Evolutionary conservation across 1,140 invertebrate species (phyloP), one percentile per base, ranked within the genome.

Genomic region (Pinna nobilis): DNA sequence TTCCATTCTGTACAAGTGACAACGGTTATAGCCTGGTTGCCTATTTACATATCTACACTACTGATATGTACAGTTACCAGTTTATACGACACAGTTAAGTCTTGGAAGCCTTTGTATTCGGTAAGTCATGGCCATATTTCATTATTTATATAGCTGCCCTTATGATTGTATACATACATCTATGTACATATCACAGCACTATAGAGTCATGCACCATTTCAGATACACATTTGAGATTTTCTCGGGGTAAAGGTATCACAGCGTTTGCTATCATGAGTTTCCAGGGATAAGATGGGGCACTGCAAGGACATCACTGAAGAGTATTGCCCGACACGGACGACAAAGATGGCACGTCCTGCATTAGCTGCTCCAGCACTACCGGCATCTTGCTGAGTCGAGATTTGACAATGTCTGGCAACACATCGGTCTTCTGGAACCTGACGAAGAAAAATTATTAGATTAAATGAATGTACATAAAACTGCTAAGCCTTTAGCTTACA

Each of bases 351-450:
- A 75, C 68, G n/a, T 77, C 78, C 57, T 81, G 79, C 35, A 81
- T 44, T 37, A 87, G 67, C 41, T 80, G 67, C 55, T 85, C 80
- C 28, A 87, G 47, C 23, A 87, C 79, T 35, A 76, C 28, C 1
- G 86, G 85, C 9, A 87, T 68, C 57, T 84, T 86, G 47, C 82
- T 82, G 35, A 87, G 70, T 55, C 84, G 77, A 11, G 72, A 41
- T 60, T 81, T 83, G 0, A 87, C 84, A 44, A 79, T 50, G 11
- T 82, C 80, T 64, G 86, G 84, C 41, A 87, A 57, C 18, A 82
- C 50, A 66, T 86, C 86, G 20, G 77, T 76, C 44, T 82, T 80
- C 25, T 82, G 80, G 59, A 77, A 87, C 44, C 85, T 85, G 63
- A 35, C 77, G 76, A n/a, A 60, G 64, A 59, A 44, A 32, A 63